phyloP scores from a whole-genome alignment of 2,888 invertebrate species.

The Latrodectus elegans region DNA sequence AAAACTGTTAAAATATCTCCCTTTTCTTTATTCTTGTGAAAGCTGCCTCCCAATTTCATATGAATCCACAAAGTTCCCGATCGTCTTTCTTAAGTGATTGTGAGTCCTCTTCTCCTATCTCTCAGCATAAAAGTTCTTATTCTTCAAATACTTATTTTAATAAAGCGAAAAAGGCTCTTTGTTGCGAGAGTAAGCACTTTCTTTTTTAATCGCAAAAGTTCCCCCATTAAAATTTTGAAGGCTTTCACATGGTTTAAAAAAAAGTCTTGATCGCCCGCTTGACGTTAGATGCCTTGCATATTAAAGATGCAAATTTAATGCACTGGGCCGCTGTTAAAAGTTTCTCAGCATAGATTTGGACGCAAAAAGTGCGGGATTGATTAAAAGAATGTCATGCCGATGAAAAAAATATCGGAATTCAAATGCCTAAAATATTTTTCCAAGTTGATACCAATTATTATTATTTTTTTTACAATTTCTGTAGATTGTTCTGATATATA shows the following conservation, averaged over 20 bases:
- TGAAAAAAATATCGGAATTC: conserved; percentile 16
- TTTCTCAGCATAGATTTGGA: conserved; percentile 26
- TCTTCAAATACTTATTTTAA: neutral
- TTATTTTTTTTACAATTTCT: neutral
- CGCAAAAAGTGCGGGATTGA: conserved; percentile 12
- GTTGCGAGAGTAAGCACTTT: conserved; percentile 2
- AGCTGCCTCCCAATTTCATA: no score
- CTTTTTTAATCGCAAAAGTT: neutral
- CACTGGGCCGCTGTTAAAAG: conserved; percentile 21
- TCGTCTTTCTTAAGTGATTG: no score
- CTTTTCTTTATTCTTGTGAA: no score
- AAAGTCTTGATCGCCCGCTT: neutral
- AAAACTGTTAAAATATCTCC: no score
- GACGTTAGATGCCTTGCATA: conserved; percentile 9
- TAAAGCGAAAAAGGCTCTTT: conserved; percentile 9
- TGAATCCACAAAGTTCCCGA: no score
- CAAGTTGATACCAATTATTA: conserved; percentile 25
- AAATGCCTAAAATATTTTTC: conserved; percentile 30
- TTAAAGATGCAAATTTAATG: conserved; percentile 49
- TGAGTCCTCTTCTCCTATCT: no score
- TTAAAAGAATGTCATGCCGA: neutral
- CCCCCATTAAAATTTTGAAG: conserved; percentile 32
- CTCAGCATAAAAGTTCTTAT: no score
- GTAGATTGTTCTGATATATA: no score
- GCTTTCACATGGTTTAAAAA: conserved; percentile 7